Percentiles rank a stretch among this genome's conserved stretches.
phyloP scores from a whole-genome alignment of 2,797 vertebrate species.

The Poecilia gillii region DNA sequence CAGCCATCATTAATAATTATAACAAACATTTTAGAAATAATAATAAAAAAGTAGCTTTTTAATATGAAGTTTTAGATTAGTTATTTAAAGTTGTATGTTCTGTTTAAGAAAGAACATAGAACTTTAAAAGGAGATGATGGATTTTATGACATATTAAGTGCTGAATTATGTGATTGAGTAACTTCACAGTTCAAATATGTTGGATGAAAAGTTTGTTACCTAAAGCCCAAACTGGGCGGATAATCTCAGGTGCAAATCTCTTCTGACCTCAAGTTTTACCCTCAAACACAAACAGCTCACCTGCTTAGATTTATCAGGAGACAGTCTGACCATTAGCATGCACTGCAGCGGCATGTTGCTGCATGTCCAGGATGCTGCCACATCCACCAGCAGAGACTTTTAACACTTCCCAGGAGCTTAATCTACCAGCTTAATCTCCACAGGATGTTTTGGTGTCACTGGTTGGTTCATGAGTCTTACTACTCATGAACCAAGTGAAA shows the following conservation, averaged over 20 bases:
- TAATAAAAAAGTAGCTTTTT: background rate
- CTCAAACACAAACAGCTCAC: constrained; percentile 45
- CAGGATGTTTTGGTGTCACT: constrained; percentile 18
- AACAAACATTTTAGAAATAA: background rate
- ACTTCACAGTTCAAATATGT: background rate
- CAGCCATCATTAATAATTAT: background rate
- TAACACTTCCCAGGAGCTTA: constrained; percentile 57
- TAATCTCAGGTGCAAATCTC: constrained; percentile 46
- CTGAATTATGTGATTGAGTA: background rate
- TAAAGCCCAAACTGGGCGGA: background rate
- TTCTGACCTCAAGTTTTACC: constrained; percentile 21
- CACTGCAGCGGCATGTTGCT: constrained; percentile 58
- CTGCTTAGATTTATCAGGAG: constrained; percentile 57
- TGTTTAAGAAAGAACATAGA: background rate
- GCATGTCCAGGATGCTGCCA: constrained; percentile 55
- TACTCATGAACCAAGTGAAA: background rate
- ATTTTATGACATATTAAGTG: background rate
- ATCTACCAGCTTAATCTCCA: constrained; percentile 36
- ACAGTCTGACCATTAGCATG: constrained; percentile 65
- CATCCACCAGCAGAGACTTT: constrained; percentile 43
- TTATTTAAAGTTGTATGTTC: no score
- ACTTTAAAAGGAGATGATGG: background rate
- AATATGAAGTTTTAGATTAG: background rate
- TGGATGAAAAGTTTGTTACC: background rate
- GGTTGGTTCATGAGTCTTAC: background rate